A percentile compares a stretch with the other conserved stretches of the same genome.
These are phyloP conservation scores for Leptopilina myrica DNA, from an alignment of 2,888 invertebrate genomes.

Conservation along the genomic window DNA sequence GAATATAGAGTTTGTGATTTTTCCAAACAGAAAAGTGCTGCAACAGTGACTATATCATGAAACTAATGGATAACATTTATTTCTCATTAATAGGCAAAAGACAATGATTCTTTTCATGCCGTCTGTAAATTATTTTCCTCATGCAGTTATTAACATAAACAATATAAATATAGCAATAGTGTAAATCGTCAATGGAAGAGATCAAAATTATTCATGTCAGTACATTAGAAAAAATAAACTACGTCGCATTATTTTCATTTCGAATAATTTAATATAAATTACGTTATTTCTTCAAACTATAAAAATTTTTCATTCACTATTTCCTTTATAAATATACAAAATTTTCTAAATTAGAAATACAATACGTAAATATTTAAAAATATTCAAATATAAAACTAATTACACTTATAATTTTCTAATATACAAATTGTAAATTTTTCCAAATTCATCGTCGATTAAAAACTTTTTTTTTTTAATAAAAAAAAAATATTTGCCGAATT, in stretches of 20 bases:
- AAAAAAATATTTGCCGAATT: too few relatives aligned
- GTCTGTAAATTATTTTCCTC: background rate
- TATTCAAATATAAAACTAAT: too few relatives aligned
- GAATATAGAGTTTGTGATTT: background rate
- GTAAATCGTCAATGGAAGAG: constrained; percentile 7
- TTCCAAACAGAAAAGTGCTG: background rate
- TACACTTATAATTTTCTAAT: too few relatives aligned
- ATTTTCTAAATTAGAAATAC: too few relatives aligned
- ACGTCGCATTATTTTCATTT: background rate
- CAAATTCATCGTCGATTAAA: too few relatives aligned
- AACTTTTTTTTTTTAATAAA: too few relatives aligned
- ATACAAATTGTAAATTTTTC: too few relatives aligned
- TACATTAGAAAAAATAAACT: background rate
- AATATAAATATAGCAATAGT: background rate
- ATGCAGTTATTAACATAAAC: constrained; percentile 16
- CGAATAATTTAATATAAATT: background rate
- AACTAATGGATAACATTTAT: background rate
- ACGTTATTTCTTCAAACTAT: too few relatives aligned
- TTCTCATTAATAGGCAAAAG: background rate
- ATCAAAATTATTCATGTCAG: background rate
- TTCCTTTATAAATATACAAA: too few relatives aligned
- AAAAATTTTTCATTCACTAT: too few relatives aligned
- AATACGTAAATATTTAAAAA: too few relatives aligned
- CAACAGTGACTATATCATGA: constrained; percentile 1
- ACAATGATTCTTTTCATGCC: constrained; percentile 2